Conservation (phyloP, 2,113 vertebrate species). For the Sturnira hondurensis region DNA sequence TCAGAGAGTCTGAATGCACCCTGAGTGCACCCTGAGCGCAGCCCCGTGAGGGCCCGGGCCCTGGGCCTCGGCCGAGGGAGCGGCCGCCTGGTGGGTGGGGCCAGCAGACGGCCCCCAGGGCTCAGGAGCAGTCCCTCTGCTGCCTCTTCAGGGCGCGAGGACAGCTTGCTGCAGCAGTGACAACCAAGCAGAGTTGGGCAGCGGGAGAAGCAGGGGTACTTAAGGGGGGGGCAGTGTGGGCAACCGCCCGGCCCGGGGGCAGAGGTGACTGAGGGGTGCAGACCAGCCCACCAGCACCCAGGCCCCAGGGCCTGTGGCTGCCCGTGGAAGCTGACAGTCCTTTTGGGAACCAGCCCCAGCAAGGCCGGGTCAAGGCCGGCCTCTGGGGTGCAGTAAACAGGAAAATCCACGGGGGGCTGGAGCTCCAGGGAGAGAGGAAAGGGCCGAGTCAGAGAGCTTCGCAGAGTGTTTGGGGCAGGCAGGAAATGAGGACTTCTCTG, state of each 20-base stretch:
- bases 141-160: neutral
- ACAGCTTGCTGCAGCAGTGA: neutral
- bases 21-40: rapidly evolving
- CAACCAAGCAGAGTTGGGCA: neutral
- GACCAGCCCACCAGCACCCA: neutral
- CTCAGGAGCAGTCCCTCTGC: neutral
- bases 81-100: neutral
- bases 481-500: conserved; percentile 20
- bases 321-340: neutral
- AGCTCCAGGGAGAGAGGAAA: conserved; percentile 28
- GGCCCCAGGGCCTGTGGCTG: neutral
- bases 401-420: conserved; percentile 33
- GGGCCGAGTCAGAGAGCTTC: neutral
- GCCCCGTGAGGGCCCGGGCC: rapidly evolving
- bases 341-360: neutral
- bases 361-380: neutral
- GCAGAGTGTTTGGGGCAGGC: neutral
- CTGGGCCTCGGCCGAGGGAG: neutral
- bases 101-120: rapidly evolving
- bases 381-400: conserved; percentile 52
- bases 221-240: rapidly evolving
- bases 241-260: neutral
- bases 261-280: rapidly evolving
- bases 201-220: neutral
- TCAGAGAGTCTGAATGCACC: no score